phyloP scores from a whole-genome alignment of 1,140 invertebrate genomes.

The Neodiprion lecontei region DNA sequence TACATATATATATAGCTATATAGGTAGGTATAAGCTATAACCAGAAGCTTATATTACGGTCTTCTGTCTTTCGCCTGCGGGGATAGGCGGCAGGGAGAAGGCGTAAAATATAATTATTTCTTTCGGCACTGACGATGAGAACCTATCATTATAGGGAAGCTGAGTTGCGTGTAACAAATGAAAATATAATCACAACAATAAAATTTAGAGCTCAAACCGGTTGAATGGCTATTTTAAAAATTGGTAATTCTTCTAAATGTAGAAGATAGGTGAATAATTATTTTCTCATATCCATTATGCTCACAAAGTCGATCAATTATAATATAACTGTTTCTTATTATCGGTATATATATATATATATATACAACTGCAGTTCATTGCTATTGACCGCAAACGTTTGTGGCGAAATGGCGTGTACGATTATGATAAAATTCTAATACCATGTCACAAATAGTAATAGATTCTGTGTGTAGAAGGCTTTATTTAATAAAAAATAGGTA shows the following conservation, averaged over 20 bases:
- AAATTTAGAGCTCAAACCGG: not conserved
- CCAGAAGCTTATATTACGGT: not conserved
- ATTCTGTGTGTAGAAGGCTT: too few species aligned
- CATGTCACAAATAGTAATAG: too few species aligned
- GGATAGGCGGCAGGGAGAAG: not conserved
- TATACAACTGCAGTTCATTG: not conserved
- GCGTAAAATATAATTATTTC: conserved; percentile 1
- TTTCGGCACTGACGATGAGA: not conserved
- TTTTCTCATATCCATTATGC: not conserved
- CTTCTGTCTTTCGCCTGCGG: not conserved
- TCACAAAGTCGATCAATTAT: not conserved
- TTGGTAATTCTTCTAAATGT: too few species aligned
- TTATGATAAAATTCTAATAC: too few species aligned
- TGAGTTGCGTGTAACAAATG: not conserved
- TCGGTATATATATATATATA: not conserved
- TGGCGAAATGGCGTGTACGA: too few species aligned
- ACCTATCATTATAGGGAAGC: conserved; percentile 3
- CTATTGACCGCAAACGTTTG: not conserved
- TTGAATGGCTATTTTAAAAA: too few species aligned
- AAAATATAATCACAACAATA: not conserved
- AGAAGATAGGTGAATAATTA: too few species aligned
- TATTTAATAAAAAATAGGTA: too few species aligned
- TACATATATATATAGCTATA: not conserved
- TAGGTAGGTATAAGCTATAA: not conserved
- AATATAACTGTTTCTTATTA: not conserved